Evolutionary conservation across 2,888 invertebrate genomes (phyloP).

Genomic region (Horisme vitalbata): DNA sequence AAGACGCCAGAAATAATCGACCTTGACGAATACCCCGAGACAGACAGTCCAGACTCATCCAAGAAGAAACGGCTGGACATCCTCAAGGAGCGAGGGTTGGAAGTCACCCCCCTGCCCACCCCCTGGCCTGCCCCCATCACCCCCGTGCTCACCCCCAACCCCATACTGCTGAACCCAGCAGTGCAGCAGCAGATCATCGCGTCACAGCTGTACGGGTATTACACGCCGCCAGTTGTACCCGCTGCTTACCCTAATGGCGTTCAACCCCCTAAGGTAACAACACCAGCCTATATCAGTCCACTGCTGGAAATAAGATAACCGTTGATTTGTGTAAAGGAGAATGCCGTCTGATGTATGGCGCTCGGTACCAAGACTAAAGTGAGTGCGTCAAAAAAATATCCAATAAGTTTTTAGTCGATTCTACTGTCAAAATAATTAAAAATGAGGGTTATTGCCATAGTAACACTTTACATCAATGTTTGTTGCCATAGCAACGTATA

Average conservation of each 20-base stretch:
- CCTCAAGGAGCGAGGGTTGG: slow-evolving; percentile 88
- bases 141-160: slow-evolving; percentile 40
- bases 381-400: too few species aligned
- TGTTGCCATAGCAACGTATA: too few species aligned
- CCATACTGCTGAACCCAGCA: slow-evolving; percentile 60
- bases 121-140: slow-evolving; percentile 44
- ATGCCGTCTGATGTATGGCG: too few species aligned
- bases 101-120: slow-evolving; percentile 86
- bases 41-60: slow-evolving; percentile 67
- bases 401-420: too few species aligned
- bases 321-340: too few species aligned
- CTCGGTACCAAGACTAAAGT: too few species aligned
- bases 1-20: slow-evolving; percentile 86
- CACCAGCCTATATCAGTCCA: too few species aligned
- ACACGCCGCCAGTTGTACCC: slow-evolving; percentile 13
- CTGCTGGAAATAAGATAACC: too few species aligned
- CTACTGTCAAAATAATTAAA: too few species aligned
- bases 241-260: slow-evolving; percentile 56
- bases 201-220: slow-evolving; percentile 11
- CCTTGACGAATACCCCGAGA: slow-evolving; percentile 81
- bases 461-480: too few species aligned
- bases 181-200: slow-evolving; percentile 75
- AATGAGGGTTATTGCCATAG: too few species aligned
- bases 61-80: slow-evolving; percentile 89
- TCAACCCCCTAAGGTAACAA: slow-evolving; percentile 75